Percentiles rank a stretch among this genome's conserved stretches.
Evolutionary conservation across 2,888 invertebrate genomes (phyloP).

Genomic region (Alcis repandata): DNA sequence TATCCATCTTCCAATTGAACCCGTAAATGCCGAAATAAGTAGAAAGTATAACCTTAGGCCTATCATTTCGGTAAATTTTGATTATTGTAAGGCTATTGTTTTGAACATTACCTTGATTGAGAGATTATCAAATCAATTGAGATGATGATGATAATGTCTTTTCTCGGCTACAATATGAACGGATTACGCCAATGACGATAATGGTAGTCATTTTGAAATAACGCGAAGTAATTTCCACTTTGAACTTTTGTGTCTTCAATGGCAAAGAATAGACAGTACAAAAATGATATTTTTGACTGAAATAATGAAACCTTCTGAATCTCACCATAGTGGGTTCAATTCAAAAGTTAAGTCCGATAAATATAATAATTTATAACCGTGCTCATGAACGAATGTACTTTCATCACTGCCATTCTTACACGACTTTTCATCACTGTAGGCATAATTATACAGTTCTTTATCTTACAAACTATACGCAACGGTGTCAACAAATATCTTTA

Average conservation of each 20-base stretch:
- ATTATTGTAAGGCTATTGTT: slow-evolving; percentile 33
- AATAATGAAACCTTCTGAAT: no score
- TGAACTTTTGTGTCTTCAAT: background rate
- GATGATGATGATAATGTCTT: slow-evolving; percentile 4
- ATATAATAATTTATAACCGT: no score
- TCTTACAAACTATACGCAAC: no score
- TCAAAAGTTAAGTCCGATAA: no score
- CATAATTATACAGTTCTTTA: no score
- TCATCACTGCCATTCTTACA: no score
- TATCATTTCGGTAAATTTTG: slow-evolving; percentile 29
- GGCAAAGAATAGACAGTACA: background rate
- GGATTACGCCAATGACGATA: background rate
- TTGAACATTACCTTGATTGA: slow-evolving; percentile 12
- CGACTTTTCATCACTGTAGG: no score
- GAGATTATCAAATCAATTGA: slow-evolving; percentile 10
- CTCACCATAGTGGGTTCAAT: no score
- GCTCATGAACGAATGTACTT: no score
- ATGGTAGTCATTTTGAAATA: background rate
- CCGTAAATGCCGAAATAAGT: slow-evolving; percentile 48
- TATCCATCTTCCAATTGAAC: slow-evolving; percentile 36
- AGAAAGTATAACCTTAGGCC: slow-evolving; percentile 54
- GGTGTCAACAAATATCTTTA: no score
- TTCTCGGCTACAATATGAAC: background rate
- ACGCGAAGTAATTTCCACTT: background rate
- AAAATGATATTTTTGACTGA: no score